A percentile compares a stretch with the other conserved stretches of the same genome.
Conservation (phyloP, 2,888 invertebrate species). For the Cerastoderma edule region DNA sequence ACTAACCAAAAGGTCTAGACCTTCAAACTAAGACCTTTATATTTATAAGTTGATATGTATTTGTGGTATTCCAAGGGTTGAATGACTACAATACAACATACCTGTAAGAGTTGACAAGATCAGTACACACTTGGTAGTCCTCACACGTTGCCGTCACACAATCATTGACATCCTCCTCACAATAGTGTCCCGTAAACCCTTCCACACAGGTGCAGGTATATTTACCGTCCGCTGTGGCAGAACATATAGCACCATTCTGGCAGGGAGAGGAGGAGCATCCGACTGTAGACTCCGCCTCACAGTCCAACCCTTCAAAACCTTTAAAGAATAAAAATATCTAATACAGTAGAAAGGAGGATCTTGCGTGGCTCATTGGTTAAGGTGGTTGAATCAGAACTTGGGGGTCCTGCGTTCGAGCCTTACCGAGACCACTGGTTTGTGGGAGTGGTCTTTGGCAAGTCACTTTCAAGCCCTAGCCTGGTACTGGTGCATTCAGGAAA, state of each 20-base stretch:
- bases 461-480: too few species aligned
- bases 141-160: conserved; percentile 97
- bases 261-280: conserved; percentile 46
- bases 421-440: too few species aligned
- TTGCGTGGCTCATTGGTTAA: too few species aligned
- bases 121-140: conserved; percentile 91
- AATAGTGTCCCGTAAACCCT: conserved; percentile 82
- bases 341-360: conserved; percentile 1
- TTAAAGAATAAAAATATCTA: conserved; percentile 21
- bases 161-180: conserved; percentile 95
- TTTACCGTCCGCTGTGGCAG: conserved; percentile 86
- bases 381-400: too few species aligned
- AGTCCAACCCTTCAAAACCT: conserved; percentile 63
- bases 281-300: conserved; percentile 28
- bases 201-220: conserved; percentile 86
- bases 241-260: conserved; percentile 90
- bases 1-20: too few species aligned
- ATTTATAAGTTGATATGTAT: too few species aligned
- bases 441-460: too few species aligned
- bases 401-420: too few species aligned
- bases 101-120: conserved; percentile 64
- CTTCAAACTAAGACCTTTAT: too few species aligned
- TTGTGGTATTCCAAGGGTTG: too few species aligned
- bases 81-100: too few species aligned
- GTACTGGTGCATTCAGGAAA: too few species aligned